A percentile compares a stretch with the other conserved stretches of the same genome.
Evolutionary conservation across 2,888 invertebrate species (phyloP).

Genomic region (Dryadula phaetusa): DNA sequence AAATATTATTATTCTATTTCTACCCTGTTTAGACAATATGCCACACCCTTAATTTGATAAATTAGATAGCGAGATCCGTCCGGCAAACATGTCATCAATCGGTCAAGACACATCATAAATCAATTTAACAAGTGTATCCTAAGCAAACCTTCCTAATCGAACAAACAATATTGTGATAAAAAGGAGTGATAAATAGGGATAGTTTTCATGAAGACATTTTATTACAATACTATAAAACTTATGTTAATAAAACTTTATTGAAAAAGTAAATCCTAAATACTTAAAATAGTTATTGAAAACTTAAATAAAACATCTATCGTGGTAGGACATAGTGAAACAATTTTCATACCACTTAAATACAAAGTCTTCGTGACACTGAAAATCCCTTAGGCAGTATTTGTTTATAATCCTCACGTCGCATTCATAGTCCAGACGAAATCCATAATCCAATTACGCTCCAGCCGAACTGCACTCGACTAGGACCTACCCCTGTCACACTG

Average conservation of each 20-base stretch:
- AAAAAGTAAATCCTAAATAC: too few species aligned
- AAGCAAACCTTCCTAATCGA: constrained; percentile 69
- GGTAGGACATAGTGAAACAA: neutral
- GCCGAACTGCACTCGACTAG: constrained; percentile 44
- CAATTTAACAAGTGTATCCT: constrained; percentile 64
- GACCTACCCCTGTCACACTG: constrained; percentile 46
- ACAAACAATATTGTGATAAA: constrained; percentile 65
- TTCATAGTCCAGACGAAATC: constrained; percentile 77
- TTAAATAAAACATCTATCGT: too few species aligned
- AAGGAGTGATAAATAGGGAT: constrained; percentile 54
- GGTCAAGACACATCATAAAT: constrained; percentile 62
- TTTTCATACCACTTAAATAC: constrained; percentile 23
- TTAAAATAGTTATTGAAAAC: too few species aligned
- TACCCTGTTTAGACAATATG: neutral
- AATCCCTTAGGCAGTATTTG: constrained; percentile 43
- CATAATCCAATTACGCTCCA: constrained; percentile 75
- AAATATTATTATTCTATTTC: neutral
- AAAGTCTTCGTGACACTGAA: constrained; percentile 41
- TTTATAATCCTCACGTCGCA: constrained; percentile 69
- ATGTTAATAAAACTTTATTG: too few species aligned
- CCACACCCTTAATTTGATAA: neutral
- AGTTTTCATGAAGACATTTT: neutral
- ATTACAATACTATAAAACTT: too few species aligned
- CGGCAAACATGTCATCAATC: constrained; percentile 45
- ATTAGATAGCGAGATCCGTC: neutral